Conservation (phyloP, 2,888 invertebrate genomes). For the Nesidiocoris tenuis region DNA sequence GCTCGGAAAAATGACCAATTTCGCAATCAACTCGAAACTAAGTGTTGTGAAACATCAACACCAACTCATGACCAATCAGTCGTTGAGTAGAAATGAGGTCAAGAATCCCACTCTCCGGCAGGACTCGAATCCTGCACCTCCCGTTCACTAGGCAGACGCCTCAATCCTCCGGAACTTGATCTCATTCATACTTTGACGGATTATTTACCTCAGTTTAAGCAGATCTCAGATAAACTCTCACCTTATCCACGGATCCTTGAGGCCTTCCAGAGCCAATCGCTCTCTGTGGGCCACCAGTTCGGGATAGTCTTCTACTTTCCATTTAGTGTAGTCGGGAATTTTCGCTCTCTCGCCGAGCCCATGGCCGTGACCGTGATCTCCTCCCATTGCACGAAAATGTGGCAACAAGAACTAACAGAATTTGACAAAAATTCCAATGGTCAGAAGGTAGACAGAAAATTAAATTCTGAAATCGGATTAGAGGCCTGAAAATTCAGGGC, state of each 20-base stretch:
- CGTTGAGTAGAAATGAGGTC: too few relatives aligned
- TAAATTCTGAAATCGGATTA: too few relatives aligned
- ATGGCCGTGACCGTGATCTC: slow-evolving; percentile 42
- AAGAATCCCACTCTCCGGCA: not conserved
- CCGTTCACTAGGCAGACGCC: too few relatives aligned
- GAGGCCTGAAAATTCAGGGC: not conserved
- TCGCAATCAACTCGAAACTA: too few relatives aligned
- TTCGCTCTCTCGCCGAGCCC: slow-evolving; percentile 49
- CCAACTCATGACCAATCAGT: too few relatives aligned
- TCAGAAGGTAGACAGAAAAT: too few relatives aligned
- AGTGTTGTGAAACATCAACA: too few relatives aligned
- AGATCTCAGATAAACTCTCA: slow-evolving; percentile 52
- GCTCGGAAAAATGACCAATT: too few relatives aligned
- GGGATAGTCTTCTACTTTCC: slow-evolving; percentile 70
- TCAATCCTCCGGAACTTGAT: too few relatives aligned
- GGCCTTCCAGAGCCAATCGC: slow-evolving; percentile 67
- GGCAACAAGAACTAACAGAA: too few relatives aligned
- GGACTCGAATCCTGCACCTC: too few relatives aligned
- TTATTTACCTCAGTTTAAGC: not conserved
- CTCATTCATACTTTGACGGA: not conserved
- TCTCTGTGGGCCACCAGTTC: slow-evolving; percentile 65
- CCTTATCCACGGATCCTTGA: slow-evolving; percentile 87
- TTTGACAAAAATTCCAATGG: too few relatives aligned
- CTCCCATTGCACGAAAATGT: slow-evolving; percentile 9
- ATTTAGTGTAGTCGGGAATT: slow-evolving; percentile 71